Base-by-base conservation (phyloP, 2,888 invertebrate genomes). In the Hirtodrosophila alboralis region DNA sequence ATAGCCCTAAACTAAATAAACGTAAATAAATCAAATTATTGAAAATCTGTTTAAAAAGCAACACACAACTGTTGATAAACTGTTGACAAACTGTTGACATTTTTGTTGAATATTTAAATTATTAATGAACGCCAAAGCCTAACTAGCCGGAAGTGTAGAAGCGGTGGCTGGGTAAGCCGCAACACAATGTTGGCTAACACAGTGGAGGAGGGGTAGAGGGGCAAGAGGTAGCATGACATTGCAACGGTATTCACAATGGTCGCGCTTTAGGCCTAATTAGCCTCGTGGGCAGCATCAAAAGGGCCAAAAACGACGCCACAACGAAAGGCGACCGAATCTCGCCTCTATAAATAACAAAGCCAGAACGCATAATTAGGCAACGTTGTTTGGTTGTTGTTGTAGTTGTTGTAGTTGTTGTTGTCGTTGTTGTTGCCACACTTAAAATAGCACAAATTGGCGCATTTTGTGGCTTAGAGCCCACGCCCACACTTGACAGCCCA, bases 321-420 rank as follows among this genome's bases (percentile, higher is more conserved):
- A 12, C 49, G 44, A 52, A 60, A 49, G 53, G 28, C 41, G 44
- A 33, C 26, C 53, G 37, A 37, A 43, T 30, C n/a, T n/a, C 49
- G 51, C 41, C 65, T 53, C 58, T 58, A 68, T 65, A 72, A 64
- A 71, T 63, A 67, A 67, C 63, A 68, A 71, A 54, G 59, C 16
- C 30, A 49, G 21, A 83, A 84, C 86, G 84, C 84, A 86, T 84
- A 84, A 84, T 84, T 84, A 86, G 84, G 72, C 75, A 63, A 57
- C 54, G 44, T 45, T 63, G 23, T 23, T 23, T 23, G 23, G 23
- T 40, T 40, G 47, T 38, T 52, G 61, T 12, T 38, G 40, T 33
- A 57, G 47, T 28, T 31, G 36, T 13, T 44, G 45, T 13, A 31
- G 41, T 30, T 65, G 53, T 45, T 60, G 48, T 49, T 45, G 45